Evolutionary conservation across 2,797 vertebrate species (phyloP), one percentile per base, ranked within the genome.

Genomic region (Brachymystax lenok): DNA sequence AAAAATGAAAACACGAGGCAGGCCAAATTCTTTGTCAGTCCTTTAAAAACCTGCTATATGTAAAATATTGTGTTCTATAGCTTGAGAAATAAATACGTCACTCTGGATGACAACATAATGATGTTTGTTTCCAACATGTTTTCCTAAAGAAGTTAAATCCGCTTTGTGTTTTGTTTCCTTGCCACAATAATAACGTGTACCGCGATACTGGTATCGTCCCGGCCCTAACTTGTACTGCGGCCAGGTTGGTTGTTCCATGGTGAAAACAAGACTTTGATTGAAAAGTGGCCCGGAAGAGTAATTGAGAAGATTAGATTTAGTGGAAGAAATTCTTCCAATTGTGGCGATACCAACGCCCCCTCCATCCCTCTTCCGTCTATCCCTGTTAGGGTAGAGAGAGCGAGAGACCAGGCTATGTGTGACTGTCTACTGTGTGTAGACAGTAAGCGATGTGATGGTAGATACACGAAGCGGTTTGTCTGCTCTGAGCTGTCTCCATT

Each of bases 241-340:
- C 17, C 54, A 59, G 54, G 54, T n/a, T n/a, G 17, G 19, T 17
- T 59, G 16, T 59, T n/a, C 54, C 16, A 19, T 59, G 19, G 54
- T 14, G 54, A 59, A 17, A 59, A 59, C 54, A 19, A 59, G 16
- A 59, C 4, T 59, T 59, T 19, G 54, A 59, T 59, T 59, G 54
- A 59, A 19, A 19, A n/a, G 73, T 14, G 10, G 19, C 19, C 16
- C 35, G 14, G 33, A 46, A 59, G 56, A 72, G 71, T 13, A 27
- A 46, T 28, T 7, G 33, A 10, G 30, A 46, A 40, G 28, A 75
- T 61, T 75, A 50, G 72, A 51, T 30, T 27, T 74, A 56, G 52
- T 21, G 28, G 21, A 24, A 61, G n/a, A 61, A n/a, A 24, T 61
- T 61, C 59, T 5, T 12, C 59, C n/a, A 21, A 61, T 8, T 21